Base-by-base conservation (phyloP, 2,113 vertebrate species). In the Ifrita kowaldi region DNA sequence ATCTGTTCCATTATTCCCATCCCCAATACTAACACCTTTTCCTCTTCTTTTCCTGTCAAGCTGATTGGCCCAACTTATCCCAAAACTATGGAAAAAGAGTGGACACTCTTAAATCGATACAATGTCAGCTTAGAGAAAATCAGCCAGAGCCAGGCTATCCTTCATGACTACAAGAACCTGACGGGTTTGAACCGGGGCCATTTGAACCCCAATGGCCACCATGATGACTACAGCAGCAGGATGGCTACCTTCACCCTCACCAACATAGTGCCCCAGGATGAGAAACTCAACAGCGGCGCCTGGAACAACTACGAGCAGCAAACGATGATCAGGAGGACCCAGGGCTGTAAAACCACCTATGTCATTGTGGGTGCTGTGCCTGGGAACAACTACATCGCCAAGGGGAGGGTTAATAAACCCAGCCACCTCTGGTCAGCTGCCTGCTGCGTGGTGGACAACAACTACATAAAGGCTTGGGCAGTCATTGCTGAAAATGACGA, bases 201-300 rank as follows among this genome's bases (percentile, higher is more conserved):
- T 76, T 88, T 99, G 69, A 98, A 98, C 84, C 98, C 98, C 8
- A 97, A 94, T 4, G 53, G 98, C 74, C 98, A 99, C 71, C 98
- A 99, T 21, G n/a, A 71, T 1, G 9, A 97, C 42, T 17, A 28
- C 68, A 82, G 57, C 3, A 98, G 98, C 96, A 98, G 96, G 32
- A 55, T 81, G 0, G 95, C 98, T 19, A 98, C 98, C 33, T 98
- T 98, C 97, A 98, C 98, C 14, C 95, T 99, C 84, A 98, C 98
- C 16, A 98, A 98, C 64, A 98, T 98, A 12, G 97, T 98, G 35
- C 98, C 98, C 4, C 98, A 98, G 88, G 41, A 96, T 11, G 84
- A 92, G 24, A 98, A 98, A 46, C 98, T 98, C 96, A 98, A 97
- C 3, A 53, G 96, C 0, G 98, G 98, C 0, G 64, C 97, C n/a